Conservation (phyloP, 37 sponge, comb jelly and placozoan species). For the Aphrocallistes beatrix region DNA sequence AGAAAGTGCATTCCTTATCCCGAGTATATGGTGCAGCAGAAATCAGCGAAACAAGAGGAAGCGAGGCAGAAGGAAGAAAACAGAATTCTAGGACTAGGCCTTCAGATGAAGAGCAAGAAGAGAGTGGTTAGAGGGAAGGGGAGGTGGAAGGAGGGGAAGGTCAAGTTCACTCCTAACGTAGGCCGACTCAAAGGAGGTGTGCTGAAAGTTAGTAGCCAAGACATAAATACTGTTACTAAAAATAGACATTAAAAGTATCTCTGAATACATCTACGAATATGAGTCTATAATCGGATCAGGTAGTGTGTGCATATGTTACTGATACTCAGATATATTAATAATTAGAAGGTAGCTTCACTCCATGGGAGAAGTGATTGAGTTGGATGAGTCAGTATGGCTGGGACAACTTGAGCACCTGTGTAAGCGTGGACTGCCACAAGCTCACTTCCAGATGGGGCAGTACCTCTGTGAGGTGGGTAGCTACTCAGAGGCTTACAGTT, state of each 20-base stretch:
- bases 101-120: neutral
- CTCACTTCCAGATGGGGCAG: slow-evolving; percentile 20
- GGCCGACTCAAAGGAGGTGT: neutral
- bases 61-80: neutral
- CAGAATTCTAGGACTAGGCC: neutral
- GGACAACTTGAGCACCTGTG: neutral
- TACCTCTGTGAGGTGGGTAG: neutral
- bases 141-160: neutral
- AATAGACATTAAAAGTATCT: neutral
- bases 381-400: neutral
- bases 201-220: neutral
- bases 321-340: neutral
- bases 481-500: neutral
- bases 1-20: neutral
- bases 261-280: no score
- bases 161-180: neutral
- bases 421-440: neutral
- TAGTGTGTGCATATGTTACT: neutral
- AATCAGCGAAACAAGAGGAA: neutral
- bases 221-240: neutral
- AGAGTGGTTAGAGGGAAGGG: neutral
- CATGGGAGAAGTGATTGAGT: neutral
- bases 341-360: no score
- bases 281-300: no score
- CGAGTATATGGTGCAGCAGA: neutral